Evolutionary conservation across 2,888 invertebrate species (phyloP).

Genomic region (Megalurothrips usitatus): DNA sequence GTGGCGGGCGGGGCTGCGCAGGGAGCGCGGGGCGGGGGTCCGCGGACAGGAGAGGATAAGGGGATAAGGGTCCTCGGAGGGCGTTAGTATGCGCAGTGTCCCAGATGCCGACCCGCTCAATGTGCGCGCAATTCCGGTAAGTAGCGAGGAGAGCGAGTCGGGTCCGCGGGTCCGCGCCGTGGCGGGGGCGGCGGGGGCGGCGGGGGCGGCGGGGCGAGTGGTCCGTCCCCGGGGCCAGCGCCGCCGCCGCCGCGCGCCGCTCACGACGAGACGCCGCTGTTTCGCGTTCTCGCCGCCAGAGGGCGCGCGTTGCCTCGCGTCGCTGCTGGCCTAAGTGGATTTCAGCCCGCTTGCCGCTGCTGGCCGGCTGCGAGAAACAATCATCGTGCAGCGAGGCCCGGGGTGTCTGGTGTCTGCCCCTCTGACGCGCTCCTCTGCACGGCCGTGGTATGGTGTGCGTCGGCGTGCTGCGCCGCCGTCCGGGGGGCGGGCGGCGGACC

Average conservation of each 20-base stretch:
- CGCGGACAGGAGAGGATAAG: no score
- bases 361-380: background rate
- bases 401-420: no score
- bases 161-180: background rate
- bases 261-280: no score
- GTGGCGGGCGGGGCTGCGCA: no score
- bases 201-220: background rate
- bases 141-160: background rate
- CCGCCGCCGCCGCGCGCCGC: background rate
- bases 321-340: background rate
- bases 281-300: no score
- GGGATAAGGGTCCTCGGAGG: no score
- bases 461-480: no score
- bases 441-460: no score
- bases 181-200: background rate
- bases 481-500: no score
- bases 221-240: background rate
- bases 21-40: no score
- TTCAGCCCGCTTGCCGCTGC: background rate
- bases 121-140: background rate
- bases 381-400: background rate
- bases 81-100: background rate
- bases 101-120: background rate
- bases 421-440: no score
- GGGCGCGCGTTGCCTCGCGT: background rate